These are phyloP conservation scores for Hofmannophila pseudospretella DNA, from an alignment of 2,888 invertebrate genomes.

Conservation along the genomic window DNA sequence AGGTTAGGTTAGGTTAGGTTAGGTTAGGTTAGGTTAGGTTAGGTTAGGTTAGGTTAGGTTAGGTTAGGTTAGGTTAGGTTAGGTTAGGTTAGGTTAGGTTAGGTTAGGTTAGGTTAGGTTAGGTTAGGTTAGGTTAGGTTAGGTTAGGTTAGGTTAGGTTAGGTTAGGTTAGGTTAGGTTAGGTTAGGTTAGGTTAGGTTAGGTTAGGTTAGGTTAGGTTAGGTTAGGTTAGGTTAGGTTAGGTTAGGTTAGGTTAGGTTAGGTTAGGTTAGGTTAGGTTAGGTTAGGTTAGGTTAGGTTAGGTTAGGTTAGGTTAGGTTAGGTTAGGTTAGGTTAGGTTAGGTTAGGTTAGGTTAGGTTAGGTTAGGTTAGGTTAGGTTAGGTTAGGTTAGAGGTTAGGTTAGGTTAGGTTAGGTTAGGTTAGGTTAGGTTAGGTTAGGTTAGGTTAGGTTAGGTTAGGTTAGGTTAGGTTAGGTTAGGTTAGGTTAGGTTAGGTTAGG, in stretches of 20 bases:
- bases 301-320: no score
- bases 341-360: conserved; percentile 11
- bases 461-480: conserved; percentile 25
- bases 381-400: conserved; percentile 17
- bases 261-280: no score
- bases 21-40: conserved; percentile 4
- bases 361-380: conserved; percentile 17
- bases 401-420: conserved; percentile 19
- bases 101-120: conserved; percentile 17
- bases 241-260: conserved; percentile 12
- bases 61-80: conserved; percentile 16
- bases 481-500: conserved; percentile 20
- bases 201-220: conserved; percentile 17
- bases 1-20: neutral
- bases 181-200: conserved; percentile 21
- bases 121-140: conserved; percentile 18
- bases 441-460: conserved; percentile 23
- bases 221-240: conserved; percentile 18
- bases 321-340: conserved; percentile 6
- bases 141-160: conserved; percentile 21
- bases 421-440: conserved; percentile 20
- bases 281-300: no score
- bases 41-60: conserved; percentile 8
- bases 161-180: conserved; percentile 24
- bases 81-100: conserved; percentile 19